A percentile compares a stretch with the other conserved stretches of the same genome.
Evolutionary conservation across 2,113 vertebrate species (phyloP).

Genomic region (Lipophrys pholis): DNA sequence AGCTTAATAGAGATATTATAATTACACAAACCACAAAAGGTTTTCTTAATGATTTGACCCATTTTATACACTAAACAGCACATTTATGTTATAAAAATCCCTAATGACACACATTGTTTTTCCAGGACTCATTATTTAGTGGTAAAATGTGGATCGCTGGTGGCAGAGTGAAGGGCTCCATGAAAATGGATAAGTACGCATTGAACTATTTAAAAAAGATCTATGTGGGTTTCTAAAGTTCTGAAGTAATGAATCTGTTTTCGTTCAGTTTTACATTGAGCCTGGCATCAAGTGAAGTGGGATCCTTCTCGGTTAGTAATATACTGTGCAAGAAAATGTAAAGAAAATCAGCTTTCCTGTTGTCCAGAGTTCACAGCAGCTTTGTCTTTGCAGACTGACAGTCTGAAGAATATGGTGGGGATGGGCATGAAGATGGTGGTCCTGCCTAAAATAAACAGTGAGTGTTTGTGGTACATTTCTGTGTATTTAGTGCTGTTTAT

Average conservation of each 20-base stretch:
- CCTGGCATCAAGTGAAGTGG: conserved; percentile 61
- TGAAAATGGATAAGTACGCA: conserved; percentile 69
- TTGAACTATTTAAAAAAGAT: background rate
- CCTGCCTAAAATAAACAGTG: conserved; percentile 62
- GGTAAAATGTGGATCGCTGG: conserved; percentile 35
- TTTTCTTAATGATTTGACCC: no score
- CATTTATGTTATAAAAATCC: no score
- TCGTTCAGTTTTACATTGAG: conserved; percentile 67
- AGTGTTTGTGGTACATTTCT: conserved; percentile 8
- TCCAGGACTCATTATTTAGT: conserved; percentile 50
- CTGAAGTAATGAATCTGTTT: background rate
- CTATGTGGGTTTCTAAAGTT: background rate
- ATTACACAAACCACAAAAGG: no score
- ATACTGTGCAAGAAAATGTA: background rate
- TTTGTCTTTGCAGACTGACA: conserved; percentile 55
- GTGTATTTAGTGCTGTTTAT: background rate
- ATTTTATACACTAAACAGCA: no score
- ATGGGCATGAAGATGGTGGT: fast-evolving
- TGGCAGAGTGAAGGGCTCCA: conserved; percentile 48
- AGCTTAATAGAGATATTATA: no score
- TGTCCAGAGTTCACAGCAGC: no score
- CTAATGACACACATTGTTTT: background rate
- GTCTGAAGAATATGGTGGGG: background rate
- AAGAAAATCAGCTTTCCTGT: background rate
- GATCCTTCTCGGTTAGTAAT: conserved; percentile 65